Evolutionary conservation across 2,797 vertebrate genomes (phyloP), one percentile per base, ranked within the genome.

Genomic region (Danionella dracula): DNA sequence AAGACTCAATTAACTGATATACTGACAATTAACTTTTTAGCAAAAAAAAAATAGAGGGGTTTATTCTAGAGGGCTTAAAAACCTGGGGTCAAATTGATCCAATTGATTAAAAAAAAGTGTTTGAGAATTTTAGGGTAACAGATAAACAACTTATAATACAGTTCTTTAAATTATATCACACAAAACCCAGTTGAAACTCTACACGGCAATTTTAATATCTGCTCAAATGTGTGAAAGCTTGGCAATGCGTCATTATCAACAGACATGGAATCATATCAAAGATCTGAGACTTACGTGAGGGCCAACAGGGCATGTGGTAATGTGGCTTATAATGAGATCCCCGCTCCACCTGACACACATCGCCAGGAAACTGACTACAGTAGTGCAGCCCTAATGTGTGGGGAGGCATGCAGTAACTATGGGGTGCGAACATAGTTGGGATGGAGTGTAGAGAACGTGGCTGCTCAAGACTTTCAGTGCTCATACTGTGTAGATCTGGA

Each of bases 361-460:
- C 83, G 0, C 21, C 40, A 0, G 86, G 86, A 2, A 78, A 81
- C 35, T 78, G 85, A 0, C 80, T 76, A 0, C 82, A 86, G 75
- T 83, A 90, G 53, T 75, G 69, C 0, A 75, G 75, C 4, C 83
- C 82, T 42, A 76, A 85, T 3, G 75, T 65, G 69, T 87, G 87
- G 0, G 81, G 82, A 1, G 81, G 74, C 59, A 83, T 13, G 5
- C 78, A 82, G 42, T 85, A 85, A 73, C 81, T 78, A 2, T 69
- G 75, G 4, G 78, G 13, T 31, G 71, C 57, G 1, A 71, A 74
- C 0, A 79, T 78, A 0, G 83, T 84, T 0, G 83, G 85, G 58
- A 85, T 83, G 55, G 90, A 90, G 76, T 58, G 87, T 29, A 92
- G 78, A 0, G 90, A 90, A 3, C 67, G 74, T 0, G 90, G 90